Conservation (phyloP, 2,888 invertebrate species). For the Nebria salina region DNA sequence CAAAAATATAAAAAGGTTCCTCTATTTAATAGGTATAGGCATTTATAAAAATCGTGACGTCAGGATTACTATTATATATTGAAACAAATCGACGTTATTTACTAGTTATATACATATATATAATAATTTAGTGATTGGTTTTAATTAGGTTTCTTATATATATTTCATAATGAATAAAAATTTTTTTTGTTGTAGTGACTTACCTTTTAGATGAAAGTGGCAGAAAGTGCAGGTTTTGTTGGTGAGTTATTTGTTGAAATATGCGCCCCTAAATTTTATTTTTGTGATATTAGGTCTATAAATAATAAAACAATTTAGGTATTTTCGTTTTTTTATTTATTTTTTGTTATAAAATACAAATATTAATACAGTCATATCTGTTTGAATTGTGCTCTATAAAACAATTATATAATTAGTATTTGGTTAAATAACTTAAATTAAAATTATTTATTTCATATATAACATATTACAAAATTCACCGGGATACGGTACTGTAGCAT, state of each 20-base stretch:
- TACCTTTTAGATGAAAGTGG: too few species aligned
- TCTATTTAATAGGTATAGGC: too few species aligned
- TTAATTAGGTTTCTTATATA: not conserved
- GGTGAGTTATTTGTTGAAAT: too few species aligned
- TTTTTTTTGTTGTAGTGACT: too few species aligned
- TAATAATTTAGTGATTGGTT: not conserved
- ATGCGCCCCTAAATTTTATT: too few species aligned
- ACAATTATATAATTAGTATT: slow-evolving; percentile 42
- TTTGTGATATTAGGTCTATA: not conserved
- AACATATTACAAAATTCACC: not conserved
- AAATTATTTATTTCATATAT: not conserved
- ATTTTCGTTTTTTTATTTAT: slow-evolving; percentile 1
- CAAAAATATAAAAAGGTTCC: too few species aligned
- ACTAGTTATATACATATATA: not conserved
- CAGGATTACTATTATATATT: too few species aligned
- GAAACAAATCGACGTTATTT: too few species aligned
- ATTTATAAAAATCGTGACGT: too few species aligned
- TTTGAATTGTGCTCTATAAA: slow-evolving; percentile 42
- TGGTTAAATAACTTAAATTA: slow-evolving; percentile 44
- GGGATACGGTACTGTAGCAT: too few species aligned
- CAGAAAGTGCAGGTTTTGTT: too few species aligned
- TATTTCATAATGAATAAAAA: too few species aligned
- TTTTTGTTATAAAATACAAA: slow-evolving; percentile 33
- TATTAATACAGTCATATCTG: slow-evolving; percentile 34
- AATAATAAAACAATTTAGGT: not conserved